phyloP scores from a whole-genome alignment of 2,797 vertebrate genomes.

The Melanotaenia parkinsoni region DNA sequence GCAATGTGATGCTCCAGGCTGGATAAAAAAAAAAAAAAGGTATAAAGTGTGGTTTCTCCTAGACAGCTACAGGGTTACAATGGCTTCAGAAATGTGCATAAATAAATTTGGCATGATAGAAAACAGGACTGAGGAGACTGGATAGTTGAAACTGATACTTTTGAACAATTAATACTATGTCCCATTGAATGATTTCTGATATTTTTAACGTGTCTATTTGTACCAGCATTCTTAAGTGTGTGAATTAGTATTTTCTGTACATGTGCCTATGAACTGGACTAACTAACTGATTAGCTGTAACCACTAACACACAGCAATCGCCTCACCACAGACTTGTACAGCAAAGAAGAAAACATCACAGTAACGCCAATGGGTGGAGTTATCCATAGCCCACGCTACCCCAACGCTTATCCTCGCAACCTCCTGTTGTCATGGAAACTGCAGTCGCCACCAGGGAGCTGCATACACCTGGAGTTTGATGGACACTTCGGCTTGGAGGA shows the following conservation, averaged over 20 bases:
- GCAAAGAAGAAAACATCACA: slow-evolving; percentile 89
- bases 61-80: too few relatives aligned
- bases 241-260: slow-evolving; percentile 14
- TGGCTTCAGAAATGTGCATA: too few relatives aligned
- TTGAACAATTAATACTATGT: too few relatives aligned
- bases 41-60: too few relatives aligned
- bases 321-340: slow-evolving; percentile 97
- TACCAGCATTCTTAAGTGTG: neutral
- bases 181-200: too few relatives aligned
- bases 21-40: too few relatives aligned
- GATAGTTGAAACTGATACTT: too few relatives aligned
- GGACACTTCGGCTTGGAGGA: slow-evolving; percentile 94
- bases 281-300: slow-evolving; percentile 91
- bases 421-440: slow-evolving; percentile 94
- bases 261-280: slow-evolving; percentile 68
- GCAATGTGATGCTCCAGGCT: too few relatives aligned
- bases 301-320: slow-evolving; percentile 93
- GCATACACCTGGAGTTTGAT: slow-evolving; percentile 93
- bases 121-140: too few relatives aligned
- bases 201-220: neutral
- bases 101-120: too few relatives aligned
- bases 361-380: slow-evolving; percentile 85
- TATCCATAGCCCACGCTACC: slow-evolving; percentile 94
- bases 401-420: slow-evolving; percentile 93
- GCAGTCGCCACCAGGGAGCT: slow-evolving; percentile 85